Base-by-base conservation (phyloP, 2,888 invertebrate genomes). In the Coelopa pilipes region DNA sequence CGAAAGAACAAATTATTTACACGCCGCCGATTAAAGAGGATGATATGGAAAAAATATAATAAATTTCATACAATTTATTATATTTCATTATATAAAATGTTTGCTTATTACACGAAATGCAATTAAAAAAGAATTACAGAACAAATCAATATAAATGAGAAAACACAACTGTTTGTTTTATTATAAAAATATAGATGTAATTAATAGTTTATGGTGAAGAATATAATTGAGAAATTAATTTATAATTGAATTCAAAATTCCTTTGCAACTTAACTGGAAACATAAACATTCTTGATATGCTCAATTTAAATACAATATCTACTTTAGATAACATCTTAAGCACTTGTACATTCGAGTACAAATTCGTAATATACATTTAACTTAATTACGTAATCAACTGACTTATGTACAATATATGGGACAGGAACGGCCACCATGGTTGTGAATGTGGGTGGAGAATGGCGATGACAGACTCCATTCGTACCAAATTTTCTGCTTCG, bases 401-500 rank as follows among this genome's bases (percentile, higher is more conserved):
- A 13, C 24, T 77, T 81, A 81, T 60, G 81, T 80, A 70, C 80
- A 81, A 77, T 80, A 82, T 66, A 85, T 84, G 7, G 82, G 81
- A 45, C 80, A 83, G 5, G 80, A 81, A 53, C 82, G 78, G 17
- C 88, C 88, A 2, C 79, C 81, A 2, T 82, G 81, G 76, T 88
- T 88, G 76, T 88, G 87, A 21, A 82, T 81, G 68, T 85, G 82
- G 1, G 81, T 78, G 3, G 79, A 80, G 65, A 75, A 68, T 1
- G 87, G 86, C 1, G 82, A 77, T 21, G 79, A 77, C 13, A 86
- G 89, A 80, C 93, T 91, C 98, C 98, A 98, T 87, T 98, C 98
- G 83, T 98, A 98, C 98, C 98, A 98, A 12, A 98, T 96, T 84
- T 94, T 93, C 77, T 94, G 92, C 3, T 91, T 85, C 76, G 91